Evolutionary conservation across 1,140 invertebrate species (phyloP).

Genomic region (Zophobas atratus): DNA sequence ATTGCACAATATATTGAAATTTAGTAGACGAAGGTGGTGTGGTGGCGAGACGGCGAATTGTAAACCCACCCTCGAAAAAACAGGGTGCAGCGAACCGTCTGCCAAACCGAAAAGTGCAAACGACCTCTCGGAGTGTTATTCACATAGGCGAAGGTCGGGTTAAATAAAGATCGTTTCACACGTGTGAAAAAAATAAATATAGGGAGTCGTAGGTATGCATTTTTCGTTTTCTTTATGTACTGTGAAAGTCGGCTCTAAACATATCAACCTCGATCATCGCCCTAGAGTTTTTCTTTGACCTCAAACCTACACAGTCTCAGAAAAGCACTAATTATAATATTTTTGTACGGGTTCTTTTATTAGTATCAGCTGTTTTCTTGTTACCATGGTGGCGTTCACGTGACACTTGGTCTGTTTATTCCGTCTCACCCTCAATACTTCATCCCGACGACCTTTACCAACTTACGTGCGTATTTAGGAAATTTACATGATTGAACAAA

Average conservation of each 20-base stretch:
- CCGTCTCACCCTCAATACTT: slow-evolving; percentile 13
- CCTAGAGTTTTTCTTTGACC: slow-evolving; percentile 46
- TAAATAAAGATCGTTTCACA: slow-evolving; percentile 44
- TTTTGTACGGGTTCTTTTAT: slow-evolving; percentile 35
- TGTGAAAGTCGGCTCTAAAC: slow-evolving; percentile 15
- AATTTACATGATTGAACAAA: slow-evolving; percentile 14
- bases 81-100: slow-evolving; percentile 27
- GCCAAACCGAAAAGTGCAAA: slow-evolving; percentile 26
- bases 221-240: slow-evolving; percentile 36
- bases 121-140: slow-evolving; percentile 42
- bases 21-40: neutral
- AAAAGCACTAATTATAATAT: slow-evolving; percentile 41
- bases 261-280: slow-evolving; percentile 41
- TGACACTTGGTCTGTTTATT: neutral
- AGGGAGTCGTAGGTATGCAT: slow-evolving; percentile 23
- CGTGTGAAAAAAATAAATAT: slow-evolving; percentile 31
- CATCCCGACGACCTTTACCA: slow-evolving; percentile 4
- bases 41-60: slow-evolving; percentile 12
- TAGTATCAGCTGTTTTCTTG: slow-evolving; percentile 31
- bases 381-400: slow-evolving; percentile 5
- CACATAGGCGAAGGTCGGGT: slow-evolving; percentile 40
- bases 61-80: neutral
- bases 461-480: slow-evolving; percentile 20
- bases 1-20: slow-evolving; percentile 36
- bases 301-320: slow-evolving; percentile 43